These are phyloP conservation scores for Pygoscelis antarcticus DNA, from an alignment of 2,113 vertebrate genomes.

Conservation along the genomic window DNA sequence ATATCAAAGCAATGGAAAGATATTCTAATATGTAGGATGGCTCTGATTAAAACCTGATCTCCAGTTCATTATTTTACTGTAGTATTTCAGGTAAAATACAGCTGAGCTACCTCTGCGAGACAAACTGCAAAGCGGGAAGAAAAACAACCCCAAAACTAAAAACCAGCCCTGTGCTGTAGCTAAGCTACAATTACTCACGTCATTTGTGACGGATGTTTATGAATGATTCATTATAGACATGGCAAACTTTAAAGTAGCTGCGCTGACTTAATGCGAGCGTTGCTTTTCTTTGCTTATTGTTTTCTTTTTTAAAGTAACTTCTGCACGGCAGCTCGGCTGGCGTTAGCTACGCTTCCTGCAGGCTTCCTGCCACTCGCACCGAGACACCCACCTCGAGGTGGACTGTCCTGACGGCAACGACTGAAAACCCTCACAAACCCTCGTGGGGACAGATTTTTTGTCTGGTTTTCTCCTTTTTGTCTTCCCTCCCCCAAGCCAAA, in stretches of 20 bases:
- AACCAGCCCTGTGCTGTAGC: neutral
- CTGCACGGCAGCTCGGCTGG: neutral
- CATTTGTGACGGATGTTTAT: neutral
- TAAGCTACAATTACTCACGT: neutral
- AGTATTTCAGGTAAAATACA: neutral
- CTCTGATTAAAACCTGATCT: slow-evolving; percentile 32
- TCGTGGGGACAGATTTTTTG: neutral
- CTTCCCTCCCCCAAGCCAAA: neutral
- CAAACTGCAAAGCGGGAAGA: slow-evolving; percentile 9
- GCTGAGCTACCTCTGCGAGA: neutral
- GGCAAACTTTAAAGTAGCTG: neutral
- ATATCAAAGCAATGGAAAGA: slow-evolving; percentile 62
- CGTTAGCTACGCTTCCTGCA: neutral
- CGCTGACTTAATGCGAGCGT: neutral
- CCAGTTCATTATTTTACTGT: neutral
- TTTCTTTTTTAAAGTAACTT: neutral
- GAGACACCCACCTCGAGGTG: neutral
- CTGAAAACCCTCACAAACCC: neutral
- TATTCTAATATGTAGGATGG: slow-evolving; percentile 39
- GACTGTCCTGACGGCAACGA: neutral
- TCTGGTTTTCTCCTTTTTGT: neutral
- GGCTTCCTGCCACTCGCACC: neutral
- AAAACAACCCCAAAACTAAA: neutral
- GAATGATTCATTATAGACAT: neutral
- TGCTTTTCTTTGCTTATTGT: neutral